A percentile compares a stretch with the other conserved stretches of the same genome.
Conservation (phyloP, 2,888 invertebrate species). For the Drosophila basisetae region DNA sequence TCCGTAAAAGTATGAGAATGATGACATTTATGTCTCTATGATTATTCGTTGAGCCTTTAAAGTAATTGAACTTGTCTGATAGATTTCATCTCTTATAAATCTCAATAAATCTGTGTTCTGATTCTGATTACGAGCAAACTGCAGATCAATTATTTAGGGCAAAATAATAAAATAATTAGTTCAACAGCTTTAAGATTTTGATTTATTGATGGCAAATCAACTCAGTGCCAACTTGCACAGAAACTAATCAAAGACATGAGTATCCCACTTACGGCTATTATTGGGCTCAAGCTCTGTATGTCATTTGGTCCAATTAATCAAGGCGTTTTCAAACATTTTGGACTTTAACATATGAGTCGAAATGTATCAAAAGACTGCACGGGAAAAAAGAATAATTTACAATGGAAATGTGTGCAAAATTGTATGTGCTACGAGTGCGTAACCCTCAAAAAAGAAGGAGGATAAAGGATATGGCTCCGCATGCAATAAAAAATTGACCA, state of each 20-base stretch:
- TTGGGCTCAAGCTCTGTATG: constrained; percentile 35
- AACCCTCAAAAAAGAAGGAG: constrained; percentile 3
- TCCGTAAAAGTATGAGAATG: not conserved
- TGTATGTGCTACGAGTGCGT: constrained; percentile 41
- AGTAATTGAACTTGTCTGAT: not conserved
- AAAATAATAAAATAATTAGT: constrained; percentile 49
- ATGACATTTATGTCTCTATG: not conserved
- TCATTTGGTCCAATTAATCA: constrained; percentile 60
- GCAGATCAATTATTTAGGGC: constrained; percentile 32
- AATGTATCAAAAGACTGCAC: constrained; percentile 58
- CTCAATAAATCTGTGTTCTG: constrained; percentile 12
- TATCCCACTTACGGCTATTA: constrained; percentile 33
- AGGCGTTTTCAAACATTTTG: constrained; percentile 37
- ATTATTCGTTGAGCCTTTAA: not conserved
- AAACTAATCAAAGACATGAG: constrained; percentile 44
- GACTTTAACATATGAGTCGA: constrained; percentile 46
- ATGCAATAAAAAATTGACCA: constrained; percentile 69
- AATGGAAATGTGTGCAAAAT: constrained; percentile 70
- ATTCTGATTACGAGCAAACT: constrained; percentile 33
- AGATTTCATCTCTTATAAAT: constrained; percentile 2
- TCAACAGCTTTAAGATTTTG: constrained; percentile 22
- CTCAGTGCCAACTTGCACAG: constrained; percentile 21
- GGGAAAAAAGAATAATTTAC: constrained; percentile 65
- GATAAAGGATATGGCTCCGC: constrained; percentile 3
- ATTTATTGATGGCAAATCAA: constrained; percentile 34